These are phyloP conservation scores for Drusus annulatus DNA, from an alignment of 1,140 invertebrate genomes.

Conservation along the genomic window DNA sequence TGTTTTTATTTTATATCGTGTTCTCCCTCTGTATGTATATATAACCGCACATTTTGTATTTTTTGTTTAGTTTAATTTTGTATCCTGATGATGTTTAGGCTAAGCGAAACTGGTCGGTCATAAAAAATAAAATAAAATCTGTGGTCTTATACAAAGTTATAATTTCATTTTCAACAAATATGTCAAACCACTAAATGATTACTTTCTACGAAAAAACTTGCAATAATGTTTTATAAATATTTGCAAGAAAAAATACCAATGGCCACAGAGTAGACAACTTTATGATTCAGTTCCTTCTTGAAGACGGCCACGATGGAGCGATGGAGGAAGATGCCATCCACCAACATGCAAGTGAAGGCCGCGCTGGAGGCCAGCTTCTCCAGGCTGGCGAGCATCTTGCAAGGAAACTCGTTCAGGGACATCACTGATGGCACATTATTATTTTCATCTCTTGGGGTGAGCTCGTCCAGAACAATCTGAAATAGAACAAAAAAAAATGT, in stretches of 20 bases:
- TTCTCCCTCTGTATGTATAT: no score
- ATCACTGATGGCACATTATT: constrained; percentile 62
- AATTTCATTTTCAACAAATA: no score
- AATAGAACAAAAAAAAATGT: neutral
- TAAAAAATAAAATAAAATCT: no score
- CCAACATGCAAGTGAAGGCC: constrained; percentile 75
- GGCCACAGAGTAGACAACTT: constrained; percentile 66
- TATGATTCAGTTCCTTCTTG: constrained; percentile 66
- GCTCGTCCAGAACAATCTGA: constrained; percentile 70
- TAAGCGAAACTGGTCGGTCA: no score
- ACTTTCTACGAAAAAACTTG: no score
- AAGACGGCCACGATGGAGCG: constrained; percentile 74
- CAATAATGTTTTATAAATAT: no score
- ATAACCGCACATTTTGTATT: no score
- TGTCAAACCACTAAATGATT: no score
- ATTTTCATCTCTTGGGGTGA: constrained; percentile 60
- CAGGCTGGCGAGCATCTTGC: constrained; percentile 69
- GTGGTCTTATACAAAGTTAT: no score
- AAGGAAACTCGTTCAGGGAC: constrained; percentile 66
- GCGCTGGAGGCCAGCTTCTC: constrained; percentile 70
- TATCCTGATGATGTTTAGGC: no score
- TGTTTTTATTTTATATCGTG: no score
- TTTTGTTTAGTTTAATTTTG: no score
- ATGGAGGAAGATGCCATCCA: constrained; percentile 74
- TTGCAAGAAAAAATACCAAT: constrained; percentile 54